Conservation (phyloP, 2,888 invertebrate species). For the Parnassius smintheus region DNA sequence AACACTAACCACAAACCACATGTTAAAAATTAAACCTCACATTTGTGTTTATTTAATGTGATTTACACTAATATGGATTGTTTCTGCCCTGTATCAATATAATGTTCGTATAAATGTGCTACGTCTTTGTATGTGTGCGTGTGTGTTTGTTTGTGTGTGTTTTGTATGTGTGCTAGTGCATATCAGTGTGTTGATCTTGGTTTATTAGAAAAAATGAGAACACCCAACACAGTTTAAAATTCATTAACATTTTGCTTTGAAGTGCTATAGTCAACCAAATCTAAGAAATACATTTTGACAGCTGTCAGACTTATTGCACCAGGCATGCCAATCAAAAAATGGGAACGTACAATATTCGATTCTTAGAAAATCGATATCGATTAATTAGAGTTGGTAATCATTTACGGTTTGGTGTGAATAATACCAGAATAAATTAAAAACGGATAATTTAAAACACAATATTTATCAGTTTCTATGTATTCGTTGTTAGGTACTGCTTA, state of each 20-base stretch:
- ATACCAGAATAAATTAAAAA: no score
- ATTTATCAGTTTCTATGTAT: no score
- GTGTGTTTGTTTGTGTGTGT: neutral
- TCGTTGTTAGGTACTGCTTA: no score
- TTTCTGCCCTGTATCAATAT: neutral
- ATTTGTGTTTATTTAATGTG: neutral
- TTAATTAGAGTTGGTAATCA: no score
- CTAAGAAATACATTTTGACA: no score
- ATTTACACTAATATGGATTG: neutral
- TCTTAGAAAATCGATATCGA: no score
- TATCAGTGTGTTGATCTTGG: neutral
- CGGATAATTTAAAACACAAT: no score
- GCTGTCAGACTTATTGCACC: no score
- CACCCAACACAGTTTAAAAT: neutral
- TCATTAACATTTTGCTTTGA: constrained; percentile 18
- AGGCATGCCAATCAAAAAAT: no score
- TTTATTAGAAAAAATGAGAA: neutral
- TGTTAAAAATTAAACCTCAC: neutral
- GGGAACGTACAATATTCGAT: no score
- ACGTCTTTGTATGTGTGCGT: constrained; percentile 1
- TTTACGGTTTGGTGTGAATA: no score
- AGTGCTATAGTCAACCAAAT: neutral
- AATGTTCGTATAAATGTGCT: neutral
- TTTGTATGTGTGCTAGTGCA: neutral
- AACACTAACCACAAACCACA: neutral